phyloP scores from a whole-genome alignment of 2,113 vertebrate genomes.

The Henicopernis longicauda region DNA sequence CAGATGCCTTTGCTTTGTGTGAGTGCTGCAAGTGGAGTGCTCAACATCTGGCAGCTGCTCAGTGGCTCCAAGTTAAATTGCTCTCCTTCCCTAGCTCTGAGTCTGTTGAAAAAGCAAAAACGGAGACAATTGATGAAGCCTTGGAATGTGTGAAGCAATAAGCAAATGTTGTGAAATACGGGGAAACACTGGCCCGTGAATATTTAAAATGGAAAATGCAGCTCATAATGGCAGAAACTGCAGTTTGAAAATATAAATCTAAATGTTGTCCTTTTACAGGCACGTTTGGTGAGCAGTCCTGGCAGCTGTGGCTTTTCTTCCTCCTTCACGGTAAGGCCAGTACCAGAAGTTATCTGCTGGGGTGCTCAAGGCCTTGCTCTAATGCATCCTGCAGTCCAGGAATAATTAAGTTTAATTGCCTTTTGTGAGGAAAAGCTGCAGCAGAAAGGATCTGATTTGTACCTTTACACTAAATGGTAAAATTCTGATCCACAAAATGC shows the following conservation, averaged over 20 bases:
- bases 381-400: neutral
- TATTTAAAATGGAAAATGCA: neutral
- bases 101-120: neutral
- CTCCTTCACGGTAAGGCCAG: neutral
- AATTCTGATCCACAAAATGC: neutral
- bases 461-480: neutral
- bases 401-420: neutral
- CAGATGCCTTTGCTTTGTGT: neutral
- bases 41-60: neutral
- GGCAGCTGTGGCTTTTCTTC: neutral
- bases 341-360: neutral
- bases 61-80: neutral
- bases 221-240: neutral
- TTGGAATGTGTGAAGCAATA: neutral
- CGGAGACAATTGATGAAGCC: neutral
- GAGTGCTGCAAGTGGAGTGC: neutral
- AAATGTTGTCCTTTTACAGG: neutral
- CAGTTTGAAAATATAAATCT: neutral
- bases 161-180: neutral
- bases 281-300: neutral
- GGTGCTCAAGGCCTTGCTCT: neutral
- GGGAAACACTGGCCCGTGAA: neutral
- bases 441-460: neutral
- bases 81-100: neutral
- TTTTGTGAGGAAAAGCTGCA: neutral